These are phyloP conservation scores for Neosilurus hyrtlii DNA, from an alignment of 2,797 vertebrate genomes.

Conservation along the genomic window DNA sequence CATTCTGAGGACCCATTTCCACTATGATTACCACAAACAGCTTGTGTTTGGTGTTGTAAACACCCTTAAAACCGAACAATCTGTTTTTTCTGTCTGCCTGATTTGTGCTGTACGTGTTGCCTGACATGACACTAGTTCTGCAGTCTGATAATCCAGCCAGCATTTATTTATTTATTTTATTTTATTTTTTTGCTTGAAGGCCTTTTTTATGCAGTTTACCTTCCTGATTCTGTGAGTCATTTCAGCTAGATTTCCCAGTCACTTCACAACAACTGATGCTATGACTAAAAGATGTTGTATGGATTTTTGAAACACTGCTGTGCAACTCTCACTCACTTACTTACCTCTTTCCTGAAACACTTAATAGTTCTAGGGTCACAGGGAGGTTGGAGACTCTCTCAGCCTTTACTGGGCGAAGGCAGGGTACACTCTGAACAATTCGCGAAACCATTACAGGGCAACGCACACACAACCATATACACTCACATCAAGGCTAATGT, in stretches of 20 bases:
- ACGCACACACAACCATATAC: too few relatives aligned
- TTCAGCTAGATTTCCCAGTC: slow-evolving; percentile 3
- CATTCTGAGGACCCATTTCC: not conserved
- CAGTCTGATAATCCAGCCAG: not conserved
- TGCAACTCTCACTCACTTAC: not conserved
- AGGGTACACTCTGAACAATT: too few relatives aligned
- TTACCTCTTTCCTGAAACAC: too few relatives aligned
- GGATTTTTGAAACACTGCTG: not conserved
- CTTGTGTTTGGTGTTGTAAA: not conserved
- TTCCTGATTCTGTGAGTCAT: slow-evolving; percentile 6
- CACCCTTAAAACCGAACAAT: not conserved
- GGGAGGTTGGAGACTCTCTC: too few relatives aligned
- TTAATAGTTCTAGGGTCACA: too few relatives aligned
- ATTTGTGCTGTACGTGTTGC: not conserved
- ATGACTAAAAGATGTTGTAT: not conserved
- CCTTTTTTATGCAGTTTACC: not conserved
- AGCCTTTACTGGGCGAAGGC: too few relatives aligned
- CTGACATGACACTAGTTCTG: not conserved
- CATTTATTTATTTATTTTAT: too few relatives aligned
- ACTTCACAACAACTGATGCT: not conserved
- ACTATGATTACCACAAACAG: not conserved
- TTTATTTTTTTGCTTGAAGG: not conserved
- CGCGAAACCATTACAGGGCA: too few relatives aligned
- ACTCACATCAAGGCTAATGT: too few relatives aligned
- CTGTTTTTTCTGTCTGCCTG: not conserved